Evolutionary conservation across 1,140 invertebrate species (phyloP), one percentile per base, ranked within the genome.

Genomic region (Pygmarrhopalites habei): DNA sequence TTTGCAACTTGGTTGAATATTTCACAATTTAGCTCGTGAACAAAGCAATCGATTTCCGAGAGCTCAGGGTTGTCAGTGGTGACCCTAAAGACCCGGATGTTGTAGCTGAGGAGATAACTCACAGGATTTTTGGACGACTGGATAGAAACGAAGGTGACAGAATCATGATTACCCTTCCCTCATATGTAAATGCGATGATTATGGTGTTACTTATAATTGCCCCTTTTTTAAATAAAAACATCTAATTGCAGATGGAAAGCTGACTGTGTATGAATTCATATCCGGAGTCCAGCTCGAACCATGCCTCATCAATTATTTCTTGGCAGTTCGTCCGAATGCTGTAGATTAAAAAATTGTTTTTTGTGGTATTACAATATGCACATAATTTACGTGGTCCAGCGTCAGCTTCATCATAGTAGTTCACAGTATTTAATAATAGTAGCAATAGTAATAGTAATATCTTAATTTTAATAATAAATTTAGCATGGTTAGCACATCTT

Each of bases 71-170:
- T 26, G 49, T 21, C 23, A 19, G 21, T 53, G 3, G 3, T 19
- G 21, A 56, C 12, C 2, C 29, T 7, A 19, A 19, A 19, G 53
- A 56, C 7, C 5, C 53, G 29, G 53, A 56, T 26, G 35, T 5
- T 3, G 12, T 56, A 19, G 29, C 53, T 7, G 53, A 56, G 14
- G 3, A n/a, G 7, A 2, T 56, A 19, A 32, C 53, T 3, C 10
- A 56, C 30, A 56, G 14, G 2, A 56, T 56, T 19, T 56, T 56
- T 41, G 19, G 19, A n/a, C 7, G 25, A 23, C 21, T 56, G 12
- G 53, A 56, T 41, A 28, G 53, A 3, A 56, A 56, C 21, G 39
- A 56, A 17, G n/a, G n/a, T n/a, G n/a, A n/a, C n/a, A n/a, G n/a
- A n/a, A n/a, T n/a, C n/a, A n/a, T n/a, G n/a, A n/a, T n/a, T n/a